phyloP scores from a whole-genome alignment of 1,140 invertebrate species.

The Lamellibrachia luymesi region DNA sequence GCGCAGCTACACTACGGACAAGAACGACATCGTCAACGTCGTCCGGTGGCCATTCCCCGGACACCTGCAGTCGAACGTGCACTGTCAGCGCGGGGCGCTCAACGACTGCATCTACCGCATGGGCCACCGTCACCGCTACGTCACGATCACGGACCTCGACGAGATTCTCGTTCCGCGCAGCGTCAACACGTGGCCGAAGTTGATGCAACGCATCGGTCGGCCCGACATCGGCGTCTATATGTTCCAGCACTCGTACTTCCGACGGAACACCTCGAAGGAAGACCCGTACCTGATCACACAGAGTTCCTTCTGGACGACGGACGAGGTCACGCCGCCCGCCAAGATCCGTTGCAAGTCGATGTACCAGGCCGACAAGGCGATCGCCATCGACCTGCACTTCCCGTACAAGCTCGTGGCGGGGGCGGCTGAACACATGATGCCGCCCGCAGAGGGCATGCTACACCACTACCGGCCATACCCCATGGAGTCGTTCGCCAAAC shows the following conservation, averaged over 20 bases:
- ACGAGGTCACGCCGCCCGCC: constrained; percentile 12
- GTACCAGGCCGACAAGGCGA: constrained; percentile 11
- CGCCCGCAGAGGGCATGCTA: constrained; percentile 18
- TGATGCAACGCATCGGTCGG: constrained; percentile 5
- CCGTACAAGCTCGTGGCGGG: constrained; percentile 8
- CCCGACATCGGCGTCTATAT: constrained; percentile 17
- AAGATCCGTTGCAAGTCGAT: constrained; percentile 25
- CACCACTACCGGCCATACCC: constrained; percentile 22
- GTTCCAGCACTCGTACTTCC: constrained; percentile 25
- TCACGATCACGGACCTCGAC: constrained; percentile 20
- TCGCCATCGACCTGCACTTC: constrained; percentile 17
- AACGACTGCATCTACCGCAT: constrained; percentile 25
- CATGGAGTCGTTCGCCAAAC: constrained; percentile 16
- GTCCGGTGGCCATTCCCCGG: constrained; percentile 21
- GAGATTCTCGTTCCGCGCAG: constrained; percentile 21
- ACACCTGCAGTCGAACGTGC: constrained; percentile 14
- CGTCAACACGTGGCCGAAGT: constrained; percentile 6
- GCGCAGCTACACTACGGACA: neutral
- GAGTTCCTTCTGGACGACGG: constrained; percentile 22
- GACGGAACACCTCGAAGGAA: constrained; percentile 18
- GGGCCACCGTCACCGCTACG: constrained; percentile 12
- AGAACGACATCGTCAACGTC: neutral
- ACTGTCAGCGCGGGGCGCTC: constrained; percentile 17
- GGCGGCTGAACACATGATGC: constrained; percentile 15
- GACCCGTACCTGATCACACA: constrained; percentile 24